phyloP scores from a whole-genome alignment of 2,113 vertebrate genomes.

The Chrysemys picta region DNA sequence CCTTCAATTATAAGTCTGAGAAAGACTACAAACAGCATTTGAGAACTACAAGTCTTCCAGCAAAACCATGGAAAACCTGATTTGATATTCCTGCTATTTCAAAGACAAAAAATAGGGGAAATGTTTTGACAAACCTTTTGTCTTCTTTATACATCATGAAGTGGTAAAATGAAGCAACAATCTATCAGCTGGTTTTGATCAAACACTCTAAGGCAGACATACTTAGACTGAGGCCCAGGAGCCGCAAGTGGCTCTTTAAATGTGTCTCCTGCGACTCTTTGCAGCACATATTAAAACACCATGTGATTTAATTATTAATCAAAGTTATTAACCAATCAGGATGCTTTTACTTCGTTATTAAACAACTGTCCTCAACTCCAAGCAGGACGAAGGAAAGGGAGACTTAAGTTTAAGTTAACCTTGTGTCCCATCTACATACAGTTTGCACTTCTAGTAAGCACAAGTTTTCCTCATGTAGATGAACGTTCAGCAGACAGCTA shows the following conservation, averaged over 20 bases:
- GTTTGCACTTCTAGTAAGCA: too few species aligned
- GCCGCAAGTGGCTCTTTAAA: background rate
- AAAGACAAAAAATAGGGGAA: background rate
- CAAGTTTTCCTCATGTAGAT: too few species aligned
- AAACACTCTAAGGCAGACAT: background rate
- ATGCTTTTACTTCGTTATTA: too few species aligned
- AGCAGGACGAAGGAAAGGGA: too few species aligned
- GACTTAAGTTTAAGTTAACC: too few species aligned
- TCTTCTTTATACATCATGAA: background rate
- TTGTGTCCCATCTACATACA: too few species aligned
- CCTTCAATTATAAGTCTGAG: background rate
- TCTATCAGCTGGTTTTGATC: background rate
- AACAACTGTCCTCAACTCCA: too few species aligned
- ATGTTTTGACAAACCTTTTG: background rate
- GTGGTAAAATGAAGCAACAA: background rate
- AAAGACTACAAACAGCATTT: background rate
- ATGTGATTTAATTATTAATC: too few species aligned
- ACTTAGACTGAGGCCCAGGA: background rate
- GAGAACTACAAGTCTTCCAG: background rate
- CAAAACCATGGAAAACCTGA: background rate
- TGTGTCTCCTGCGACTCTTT: background rate
- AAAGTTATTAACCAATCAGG: too few species aligned
- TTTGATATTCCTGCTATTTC: background rate
- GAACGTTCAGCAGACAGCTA: too few species aligned
- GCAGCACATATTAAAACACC: background rate